These are phyloP conservation scores for Poecilus cupreus DNA, from an alignment of 2,888 invertebrate genomes.

Conservation along the genomic window DNA sequence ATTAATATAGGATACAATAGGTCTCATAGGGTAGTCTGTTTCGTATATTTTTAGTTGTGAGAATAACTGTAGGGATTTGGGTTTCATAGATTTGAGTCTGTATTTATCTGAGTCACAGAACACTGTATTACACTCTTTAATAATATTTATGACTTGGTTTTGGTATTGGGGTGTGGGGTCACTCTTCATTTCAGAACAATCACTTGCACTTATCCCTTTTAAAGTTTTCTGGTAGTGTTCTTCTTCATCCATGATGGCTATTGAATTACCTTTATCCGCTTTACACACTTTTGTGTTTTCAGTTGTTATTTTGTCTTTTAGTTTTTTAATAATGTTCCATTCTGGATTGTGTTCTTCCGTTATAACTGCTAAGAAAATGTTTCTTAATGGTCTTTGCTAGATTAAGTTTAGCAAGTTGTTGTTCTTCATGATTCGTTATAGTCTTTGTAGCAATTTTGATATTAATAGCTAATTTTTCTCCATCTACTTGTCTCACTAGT, in stretches of 20 bases:
- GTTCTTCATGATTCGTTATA: neutral
- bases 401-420: neutral
- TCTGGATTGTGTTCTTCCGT: neutral
- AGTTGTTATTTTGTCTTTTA: neutral
- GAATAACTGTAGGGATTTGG: neutral
- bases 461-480: neutral
- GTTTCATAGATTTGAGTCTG: neutral
- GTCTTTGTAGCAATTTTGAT: constrained; percentile 13
- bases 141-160: neutral
- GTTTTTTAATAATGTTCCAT: neutral
- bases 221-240: neutral
- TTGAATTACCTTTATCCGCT: neutral
- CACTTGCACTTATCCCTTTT: neutral
- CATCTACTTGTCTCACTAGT: neutral
- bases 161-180: neutral
- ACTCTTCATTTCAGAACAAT: neutral
- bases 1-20: neutral
- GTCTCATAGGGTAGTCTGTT: constrained; percentile 11
- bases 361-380: neutral
- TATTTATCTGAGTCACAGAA: neutral
- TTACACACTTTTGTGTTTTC: neutral
- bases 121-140: constrained; percentile 12
- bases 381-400: neutral
- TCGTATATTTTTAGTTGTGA: neutral
- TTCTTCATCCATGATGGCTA: neutral